These are phyloP conservation scores for Trilocha varians DNA, from an alignment of 2,888 invertebrate species.

Conservation along the genomic window DNA sequence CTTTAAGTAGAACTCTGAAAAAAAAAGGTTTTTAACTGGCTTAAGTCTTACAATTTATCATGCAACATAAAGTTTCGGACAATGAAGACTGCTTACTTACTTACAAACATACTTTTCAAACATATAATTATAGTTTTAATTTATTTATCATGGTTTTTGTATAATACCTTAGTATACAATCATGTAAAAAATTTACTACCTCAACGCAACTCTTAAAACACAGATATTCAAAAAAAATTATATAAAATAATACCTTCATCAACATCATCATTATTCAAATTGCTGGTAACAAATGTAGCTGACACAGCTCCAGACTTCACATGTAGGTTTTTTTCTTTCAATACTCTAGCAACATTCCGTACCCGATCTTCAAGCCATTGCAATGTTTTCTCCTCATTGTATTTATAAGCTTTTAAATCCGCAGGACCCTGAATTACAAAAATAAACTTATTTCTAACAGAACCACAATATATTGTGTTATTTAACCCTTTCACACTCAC, in stretches of 20 bases:
- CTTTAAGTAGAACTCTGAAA: constrained; percentile 76
- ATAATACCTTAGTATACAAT: not conserved
- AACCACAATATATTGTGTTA: no score
- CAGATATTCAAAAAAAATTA: not conserved
- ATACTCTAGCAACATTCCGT: constrained; percentile 74
- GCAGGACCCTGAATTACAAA: constrained; percentile 78
- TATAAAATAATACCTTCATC: constrained; percentile 57
- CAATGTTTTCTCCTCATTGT: constrained; percentile 84
- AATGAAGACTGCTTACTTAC: no score
- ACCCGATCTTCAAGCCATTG: constrained; percentile 84
- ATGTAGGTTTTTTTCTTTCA: constrained; percentile 80
- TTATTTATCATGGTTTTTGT: not conserved
- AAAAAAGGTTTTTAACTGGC: no score
- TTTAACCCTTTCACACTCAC: no score
- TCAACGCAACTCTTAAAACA: not conserved
- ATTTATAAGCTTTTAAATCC: constrained; percentile 85
- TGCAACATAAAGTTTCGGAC: no score
- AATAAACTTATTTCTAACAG: no score
- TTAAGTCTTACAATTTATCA: no score
- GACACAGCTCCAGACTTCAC: constrained; percentile 83
- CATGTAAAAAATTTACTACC: no score
- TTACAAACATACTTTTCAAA: no score
- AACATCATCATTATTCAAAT: constrained; percentile 67
- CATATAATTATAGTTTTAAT: constrained; percentile 5
- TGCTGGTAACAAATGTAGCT: constrained; percentile 82